Evolutionary conservation across 2,888 invertebrate species (phyloP).

Genomic region (Cancer borealis): DNA sequence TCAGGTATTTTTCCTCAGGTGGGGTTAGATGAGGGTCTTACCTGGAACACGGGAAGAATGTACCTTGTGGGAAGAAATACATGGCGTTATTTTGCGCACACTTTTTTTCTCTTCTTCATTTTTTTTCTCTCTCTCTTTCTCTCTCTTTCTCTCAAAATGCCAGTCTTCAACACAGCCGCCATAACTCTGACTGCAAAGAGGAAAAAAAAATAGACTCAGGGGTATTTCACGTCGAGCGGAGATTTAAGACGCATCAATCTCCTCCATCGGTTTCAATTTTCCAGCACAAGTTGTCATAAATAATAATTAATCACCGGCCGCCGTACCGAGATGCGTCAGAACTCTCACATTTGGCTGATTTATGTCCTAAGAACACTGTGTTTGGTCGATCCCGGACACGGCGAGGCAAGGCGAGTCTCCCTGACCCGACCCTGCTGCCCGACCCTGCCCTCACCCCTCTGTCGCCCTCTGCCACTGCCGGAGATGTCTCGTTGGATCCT

Average conservation of each 20-base stretch:
- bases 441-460: conserved; percentile 16
- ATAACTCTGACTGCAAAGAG: neutral
- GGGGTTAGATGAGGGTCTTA: neutral
- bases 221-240: conserved; percentile 59
- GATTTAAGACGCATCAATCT: conserved; percentile 67
- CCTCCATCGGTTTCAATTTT: conserved; percentile 68
- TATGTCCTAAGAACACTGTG: conserved; percentile 64
- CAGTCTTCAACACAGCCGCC: neutral
- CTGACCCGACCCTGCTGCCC: neutral
- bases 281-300: conserved; percentile 66
- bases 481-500: neutral
- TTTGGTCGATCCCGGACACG: conserved; percentile 57
- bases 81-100: too few species aligned
- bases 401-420: neutral
- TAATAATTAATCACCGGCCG: conserved; percentile 64
- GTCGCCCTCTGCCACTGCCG: conserved; percentile 2
- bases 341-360: conserved; percentile 69
- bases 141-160: neutral
- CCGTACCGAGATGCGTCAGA: conserved; percentile 64
- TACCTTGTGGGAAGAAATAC: neutral
- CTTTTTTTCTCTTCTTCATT: neutral
- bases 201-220: conserved; percentile 26
- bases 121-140: neutral
- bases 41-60: neutral
- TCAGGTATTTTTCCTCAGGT: neutral